Evolutionary conservation across 1,140 invertebrate genomes (phyloP).

Genomic region (Lutraria rhynchaena): DNA sequence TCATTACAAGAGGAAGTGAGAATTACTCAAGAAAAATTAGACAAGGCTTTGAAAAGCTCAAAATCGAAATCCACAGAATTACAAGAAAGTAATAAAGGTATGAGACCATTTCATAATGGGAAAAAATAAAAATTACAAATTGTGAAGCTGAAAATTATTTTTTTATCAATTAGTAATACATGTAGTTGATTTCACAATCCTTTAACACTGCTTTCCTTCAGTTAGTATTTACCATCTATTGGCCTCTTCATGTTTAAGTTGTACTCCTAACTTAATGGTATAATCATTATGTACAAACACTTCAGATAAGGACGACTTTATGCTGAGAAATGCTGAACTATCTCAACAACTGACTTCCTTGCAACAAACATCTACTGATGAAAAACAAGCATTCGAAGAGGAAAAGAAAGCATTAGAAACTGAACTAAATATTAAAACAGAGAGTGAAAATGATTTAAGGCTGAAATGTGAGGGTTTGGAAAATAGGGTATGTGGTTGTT

Average conservation of each 20-base stretch:
- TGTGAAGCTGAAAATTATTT: too few species aligned
- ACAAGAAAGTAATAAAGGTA: slow-evolving; percentile 58
- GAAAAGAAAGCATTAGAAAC: slow-evolving; percentile 74
- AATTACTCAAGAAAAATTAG: slow-evolving; percentile 37
- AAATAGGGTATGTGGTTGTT: slow-evolving; percentile 17
- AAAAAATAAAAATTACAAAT: background rate
- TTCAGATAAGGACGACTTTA: slow-evolving; percentile 89
- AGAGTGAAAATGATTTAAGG: slow-evolving; percentile 45
- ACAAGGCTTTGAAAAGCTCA: slow-evolving; percentile 28
- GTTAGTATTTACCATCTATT: too few species aligned
- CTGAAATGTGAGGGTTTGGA: slow-evolving; percentile 32
- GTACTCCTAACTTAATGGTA: too few species aligned
- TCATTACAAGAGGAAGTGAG: slow-evolving; percentile 47
- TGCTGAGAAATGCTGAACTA: slow-evolving; percentile 91
- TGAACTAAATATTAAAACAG: slow-evolving; percentile 77
- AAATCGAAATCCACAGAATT: slow-evolving; percentile 53
- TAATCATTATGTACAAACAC: background rate
- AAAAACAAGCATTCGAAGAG: slow-evolving; percentile 66
- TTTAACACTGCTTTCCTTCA: too few species aligned
- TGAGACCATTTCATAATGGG: background rate
- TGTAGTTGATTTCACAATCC: too few species aligned
- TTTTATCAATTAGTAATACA: too few species aligned
- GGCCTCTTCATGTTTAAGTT: too few species aligned
- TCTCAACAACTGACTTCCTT: slow-evolving; percentile 88
- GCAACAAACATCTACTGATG: slow-evolving; percentile 85